A percentile compares a stretch with the other conserved stretches of the same genome.
These are phyloP conservation scores for Albula goreensis DNA, from an alignment of 2,113 vertebrate genomes.

Conservation along the genomic window DNA sequence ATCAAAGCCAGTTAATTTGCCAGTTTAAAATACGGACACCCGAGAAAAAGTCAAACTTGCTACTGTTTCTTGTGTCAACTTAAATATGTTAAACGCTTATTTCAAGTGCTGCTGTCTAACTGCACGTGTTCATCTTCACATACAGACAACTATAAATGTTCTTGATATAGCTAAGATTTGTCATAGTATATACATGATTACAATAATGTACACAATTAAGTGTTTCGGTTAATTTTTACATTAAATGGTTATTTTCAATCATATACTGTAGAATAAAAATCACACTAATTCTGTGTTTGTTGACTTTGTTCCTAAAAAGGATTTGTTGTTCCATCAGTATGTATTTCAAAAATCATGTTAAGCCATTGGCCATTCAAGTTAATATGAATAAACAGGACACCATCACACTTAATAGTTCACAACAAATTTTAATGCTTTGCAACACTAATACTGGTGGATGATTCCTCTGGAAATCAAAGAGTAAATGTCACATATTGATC, in stretches of 20 bases:
- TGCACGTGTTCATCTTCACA: slow-evolving; percentile 47
- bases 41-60: slow-evolving; percentile 25
- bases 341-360: not conserved
- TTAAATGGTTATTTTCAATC: not conserved
- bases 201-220: too few relatives aligned
- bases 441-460: not conserved
- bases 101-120: slow-evolving; percentile 20
- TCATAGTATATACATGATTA: too few relatives aligned
- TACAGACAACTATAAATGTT: slow-evolving; percentile 9
- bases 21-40: slow-evolving; percentile 33
- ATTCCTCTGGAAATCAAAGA: slow-evolving; percentile 45
- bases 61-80: slow-evolving; percentile 30
- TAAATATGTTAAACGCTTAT: not conserved
- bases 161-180: not conserved
- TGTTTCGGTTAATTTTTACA: not conserved
- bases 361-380: not conserved
- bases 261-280: not conserved
- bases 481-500: slow-evolving; percentile 71
- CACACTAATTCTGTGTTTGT: not conserved
- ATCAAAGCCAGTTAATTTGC: slow-evolving; percentile 41
- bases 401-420: slow-evolving; percentile 1
- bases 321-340: not conserved
- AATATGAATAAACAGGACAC: slow-evolving; percentile 8
- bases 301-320: not conserved
- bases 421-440: not conserved